Evolutionary conservation across 2,113 vertebrate genomes (phyloP).

Genomic region (Campylomormyrus tamandua): DNA sequence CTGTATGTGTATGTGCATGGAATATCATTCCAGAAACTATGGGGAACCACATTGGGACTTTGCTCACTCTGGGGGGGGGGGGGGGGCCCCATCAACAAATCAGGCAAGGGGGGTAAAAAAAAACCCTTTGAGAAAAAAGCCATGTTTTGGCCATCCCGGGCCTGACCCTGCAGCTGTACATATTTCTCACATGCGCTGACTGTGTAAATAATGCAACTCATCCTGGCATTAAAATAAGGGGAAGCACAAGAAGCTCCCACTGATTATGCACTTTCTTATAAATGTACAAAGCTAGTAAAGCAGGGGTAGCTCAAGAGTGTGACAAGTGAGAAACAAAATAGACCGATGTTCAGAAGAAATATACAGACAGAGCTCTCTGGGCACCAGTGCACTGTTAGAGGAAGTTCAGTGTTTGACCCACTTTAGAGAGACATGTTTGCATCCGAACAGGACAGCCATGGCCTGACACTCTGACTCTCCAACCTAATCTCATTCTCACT

Average conservation of each 20-base stretch:
- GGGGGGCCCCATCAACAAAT: background rate
- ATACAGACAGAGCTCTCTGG: background rate
- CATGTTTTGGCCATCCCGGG: background rate
- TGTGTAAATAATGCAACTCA: background rate
- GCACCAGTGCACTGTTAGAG: background rate
- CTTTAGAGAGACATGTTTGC: background rate
- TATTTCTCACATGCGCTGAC: background rate
- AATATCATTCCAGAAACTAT: background rate
- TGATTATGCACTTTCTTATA: background rate
- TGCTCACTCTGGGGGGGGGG: background rate
- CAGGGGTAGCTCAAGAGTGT: background rate
- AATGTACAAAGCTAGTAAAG: background rate
- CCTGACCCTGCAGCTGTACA: constrained; percentile 1
- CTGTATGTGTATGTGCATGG: background rate
- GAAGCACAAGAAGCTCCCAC: background rate
- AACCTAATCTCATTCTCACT: background rate
- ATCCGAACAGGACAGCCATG: background rate
- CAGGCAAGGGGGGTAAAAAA: background rate
- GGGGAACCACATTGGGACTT: background rate
- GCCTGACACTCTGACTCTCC: background rate
- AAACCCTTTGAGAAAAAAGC: background rate
- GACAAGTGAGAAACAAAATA: background rate
- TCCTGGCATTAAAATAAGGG: background rate
- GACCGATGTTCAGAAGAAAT: background rate
- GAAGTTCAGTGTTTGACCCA: background rate